phyloP scores from a whole-genome alignment of 2,888 invertebrate genomes.

The Caenorhabditis imperialis region DNA sequence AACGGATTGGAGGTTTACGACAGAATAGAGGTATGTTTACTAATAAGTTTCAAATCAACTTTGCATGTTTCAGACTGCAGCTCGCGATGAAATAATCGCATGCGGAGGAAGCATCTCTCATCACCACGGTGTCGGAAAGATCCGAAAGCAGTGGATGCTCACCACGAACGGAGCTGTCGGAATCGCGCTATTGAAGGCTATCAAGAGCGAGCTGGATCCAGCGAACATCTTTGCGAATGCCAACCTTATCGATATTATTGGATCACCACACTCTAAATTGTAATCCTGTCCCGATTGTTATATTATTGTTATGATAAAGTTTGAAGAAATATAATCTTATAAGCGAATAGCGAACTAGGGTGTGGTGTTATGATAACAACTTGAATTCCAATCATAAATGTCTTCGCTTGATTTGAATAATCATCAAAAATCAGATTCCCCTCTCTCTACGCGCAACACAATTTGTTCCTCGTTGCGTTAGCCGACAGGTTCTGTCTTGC shows the following conservation, averaged over 20 bases:
- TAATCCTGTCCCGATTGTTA: too few relatives aligned
- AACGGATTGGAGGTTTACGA: slow-evolving; percentile 89
- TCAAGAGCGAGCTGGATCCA: slow-evolving; percentile 92
- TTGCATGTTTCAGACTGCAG: slow-evolving; percentile 82
- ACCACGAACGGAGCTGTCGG: slow-evolving; percentile 89
- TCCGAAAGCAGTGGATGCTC: slow-evolving; percentile 89
- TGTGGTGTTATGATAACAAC: too few relatives aligned
- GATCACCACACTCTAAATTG: slow-evolving; percentile 59
- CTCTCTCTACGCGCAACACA: too few relatives aligned
- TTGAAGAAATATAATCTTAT: too few relatives aligned
- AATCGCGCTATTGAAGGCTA: slow-evolving; percentile 85
- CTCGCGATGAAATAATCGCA: slow-evolving; percentile 91
- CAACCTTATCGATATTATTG: slow-evolving; percentile 83
- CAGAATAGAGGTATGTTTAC: slow-evolving; percentile 84
- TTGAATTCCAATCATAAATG: too few relatives aligned
- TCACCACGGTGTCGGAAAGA: slow-evolving; percentile 89
- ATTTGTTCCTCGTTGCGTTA: too few relatives aligned
- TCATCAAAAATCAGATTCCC: too few relatives aligned
- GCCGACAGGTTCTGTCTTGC: too few relatives aligned
- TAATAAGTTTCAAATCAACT: not conserved
- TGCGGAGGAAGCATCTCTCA: slow-evolving; percentile 94
- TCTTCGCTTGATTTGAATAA: too few relatives aligned
- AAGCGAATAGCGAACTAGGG: too few relatives aligned
- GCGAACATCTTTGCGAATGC: slow-evolving; percentile 92
- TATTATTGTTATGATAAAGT: too few relatives aligned